These are phyloP conservation scores for Salvelinus alpinus DNA, from an alignment of 2,113 vertebrate genomes.

Conservation along the genomic window DNA sequence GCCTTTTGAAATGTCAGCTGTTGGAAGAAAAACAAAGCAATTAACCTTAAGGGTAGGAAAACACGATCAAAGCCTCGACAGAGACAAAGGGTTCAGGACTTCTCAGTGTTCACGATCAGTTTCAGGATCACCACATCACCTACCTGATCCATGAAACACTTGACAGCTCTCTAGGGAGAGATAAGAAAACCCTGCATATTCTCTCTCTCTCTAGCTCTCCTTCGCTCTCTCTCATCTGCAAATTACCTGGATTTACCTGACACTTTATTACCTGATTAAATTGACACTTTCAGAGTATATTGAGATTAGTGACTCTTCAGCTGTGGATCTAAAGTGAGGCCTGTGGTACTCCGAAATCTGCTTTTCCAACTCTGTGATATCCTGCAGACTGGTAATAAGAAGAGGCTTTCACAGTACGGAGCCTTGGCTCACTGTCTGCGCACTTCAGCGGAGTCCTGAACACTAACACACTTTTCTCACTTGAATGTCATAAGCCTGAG, in stretches of 20 bases:
- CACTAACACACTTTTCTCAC: slow-evolving; percentile 3
- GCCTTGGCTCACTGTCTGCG: too few relatives aligned
- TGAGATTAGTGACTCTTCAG: not conserved
- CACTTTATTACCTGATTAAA: not conserved
- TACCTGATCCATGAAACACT: slow-evolving; percentile 21
- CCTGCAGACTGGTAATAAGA: too few relatives aligned
- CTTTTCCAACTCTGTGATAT: not conserved
- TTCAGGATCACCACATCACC: slow-evolving; percentile 14
- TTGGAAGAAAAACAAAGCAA: slow-evolving; percentile 31
- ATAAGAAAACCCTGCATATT: not conserved
- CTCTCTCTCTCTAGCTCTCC: not conserved
- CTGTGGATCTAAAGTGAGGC: not conserved
- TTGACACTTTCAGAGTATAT: not conserved
- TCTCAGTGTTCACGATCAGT: slow-evolving; percentile 11
- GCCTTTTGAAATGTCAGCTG: slow-evolving; percentile 44
- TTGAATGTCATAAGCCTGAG: not conserved
- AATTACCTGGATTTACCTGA: not conserved
- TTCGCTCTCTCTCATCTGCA: not conserved
- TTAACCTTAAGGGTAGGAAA: slow-evolving; percentile 33
- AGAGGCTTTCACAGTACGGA: too few relatives aligned
- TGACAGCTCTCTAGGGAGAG: not conserved
- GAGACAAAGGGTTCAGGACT: slow-evolving; percentile 21
- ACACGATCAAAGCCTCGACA: slow-evolving; percentile 12
- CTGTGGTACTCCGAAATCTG: not conserved
- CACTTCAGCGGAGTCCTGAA: not conserved